A percentile compares a stretch with the other conserved stretches of the same genome.
Evolutionary conservation across 2,797 vertebrate genomes (phyloP).

Genomic region (Arctocebus calabarensis): DNA sequence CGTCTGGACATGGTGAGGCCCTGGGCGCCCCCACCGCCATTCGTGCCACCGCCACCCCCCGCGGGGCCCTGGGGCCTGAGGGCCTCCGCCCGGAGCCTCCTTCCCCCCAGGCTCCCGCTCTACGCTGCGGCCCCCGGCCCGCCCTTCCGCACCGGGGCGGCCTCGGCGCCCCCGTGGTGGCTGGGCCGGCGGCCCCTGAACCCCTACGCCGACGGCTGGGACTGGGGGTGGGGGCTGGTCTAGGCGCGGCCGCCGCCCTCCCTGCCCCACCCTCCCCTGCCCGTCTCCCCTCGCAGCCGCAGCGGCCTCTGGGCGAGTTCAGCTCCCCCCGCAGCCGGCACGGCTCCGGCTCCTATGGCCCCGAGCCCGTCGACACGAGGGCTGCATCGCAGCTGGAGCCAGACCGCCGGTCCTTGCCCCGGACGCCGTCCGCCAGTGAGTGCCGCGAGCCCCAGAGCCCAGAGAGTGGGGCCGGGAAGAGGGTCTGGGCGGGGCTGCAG

Average conservation of each 20-base stretch:
- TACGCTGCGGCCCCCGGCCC: constrained; percentile 30
- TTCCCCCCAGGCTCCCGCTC: constrained; percentile 12
- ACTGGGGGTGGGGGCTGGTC: constrained; percentile 65
- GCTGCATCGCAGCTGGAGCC: constrained; percentile 84
- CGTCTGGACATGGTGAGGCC: constrained; percentile 87
- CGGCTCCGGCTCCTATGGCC: constrained; percentile 84
- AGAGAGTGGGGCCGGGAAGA: neutral
- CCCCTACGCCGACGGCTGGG: constrained; percentile 67
- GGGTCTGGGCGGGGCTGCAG: neutral
- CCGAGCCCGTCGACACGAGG: constrained; percentile 82
- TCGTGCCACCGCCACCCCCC: neutral
- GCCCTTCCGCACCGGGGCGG: constrained; percentile 37
- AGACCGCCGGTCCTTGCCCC: constrained; percentile 79
- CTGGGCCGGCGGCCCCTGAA: constrained; percentile 25
- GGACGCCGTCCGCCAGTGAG: constrained; percentile 87
- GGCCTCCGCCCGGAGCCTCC: constrained; percentile 50
- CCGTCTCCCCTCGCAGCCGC: constrained; percentile 85
- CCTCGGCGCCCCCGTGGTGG: constrained; percentile 71
- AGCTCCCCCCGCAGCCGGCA: constrained; percentile 81
- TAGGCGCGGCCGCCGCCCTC: constrained; percentile 15
- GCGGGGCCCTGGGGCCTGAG: constrained; percentile 64
- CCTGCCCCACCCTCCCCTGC: constrained; percentile 66
- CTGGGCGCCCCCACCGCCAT: constrained; percentile 63
- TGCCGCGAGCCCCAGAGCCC: neutral
- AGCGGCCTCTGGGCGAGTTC: constrained; percentile 86